Percentiles rank a stretch among this genome's conserved stretches.
These are phyloP conservation scores for Heliothis virescens DNA, from an alignment of 1,140 invertebrate species.

Conservation along the genomic window DNA sequence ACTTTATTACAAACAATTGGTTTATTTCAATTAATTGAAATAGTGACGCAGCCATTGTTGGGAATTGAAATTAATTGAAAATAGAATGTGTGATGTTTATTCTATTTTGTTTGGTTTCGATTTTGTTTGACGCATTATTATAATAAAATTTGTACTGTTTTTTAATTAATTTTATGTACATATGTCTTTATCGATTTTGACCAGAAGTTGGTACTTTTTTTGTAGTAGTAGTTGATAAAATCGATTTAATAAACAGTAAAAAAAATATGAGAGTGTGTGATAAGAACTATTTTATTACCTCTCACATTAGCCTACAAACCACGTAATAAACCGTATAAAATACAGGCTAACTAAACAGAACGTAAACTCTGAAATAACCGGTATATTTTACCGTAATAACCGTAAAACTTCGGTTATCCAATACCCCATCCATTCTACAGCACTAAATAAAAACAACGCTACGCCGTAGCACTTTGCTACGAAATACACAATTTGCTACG, in stretches of 20 bases:
- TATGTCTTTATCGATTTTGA: no score
- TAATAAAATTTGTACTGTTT: neutral
- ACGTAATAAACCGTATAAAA: neutral
- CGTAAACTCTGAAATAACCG: conserved; percentile 11
- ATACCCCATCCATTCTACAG: conserved; percentile 20
- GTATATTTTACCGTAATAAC: conserved; percentile 19
- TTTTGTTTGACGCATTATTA: neutral
- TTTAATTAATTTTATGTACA: neutral
- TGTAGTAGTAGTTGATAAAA: no score
- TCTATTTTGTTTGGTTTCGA: neutral
- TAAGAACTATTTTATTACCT: no score
- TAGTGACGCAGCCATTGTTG: neutral
- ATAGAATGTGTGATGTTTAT: neutral
- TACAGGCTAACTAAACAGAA: conserved; percentile 18
- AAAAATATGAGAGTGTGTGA: no score
- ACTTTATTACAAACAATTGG: conserved; percentile 8
- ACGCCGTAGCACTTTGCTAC: conserved; percentile 31
- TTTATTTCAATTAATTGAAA: neutral
- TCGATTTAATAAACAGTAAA: no score
- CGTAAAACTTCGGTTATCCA: conserved; percentile 14
- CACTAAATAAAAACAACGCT: conserved; percentile 24
- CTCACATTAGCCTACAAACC: neutral
- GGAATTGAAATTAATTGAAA: neutral
- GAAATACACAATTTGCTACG: conserved; percentile 6
- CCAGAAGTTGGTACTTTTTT: no score